These are phyloP conservation scores for Fragum fragum DNA, from an alignment of 2,888 invertebrate species.

Conservation along the genomic window DNA sequence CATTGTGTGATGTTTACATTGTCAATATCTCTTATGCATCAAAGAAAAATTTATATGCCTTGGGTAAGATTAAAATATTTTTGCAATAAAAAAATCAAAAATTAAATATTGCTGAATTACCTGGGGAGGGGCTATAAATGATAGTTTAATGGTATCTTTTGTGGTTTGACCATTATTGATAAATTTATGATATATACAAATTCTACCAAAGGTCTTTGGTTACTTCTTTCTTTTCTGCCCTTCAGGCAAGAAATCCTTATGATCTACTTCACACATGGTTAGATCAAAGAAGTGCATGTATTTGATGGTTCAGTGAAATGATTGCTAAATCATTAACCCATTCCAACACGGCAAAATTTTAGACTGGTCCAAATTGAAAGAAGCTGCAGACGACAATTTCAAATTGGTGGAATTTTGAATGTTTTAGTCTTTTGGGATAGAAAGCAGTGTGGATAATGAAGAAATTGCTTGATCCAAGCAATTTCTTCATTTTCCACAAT, in stretches of 20 bases:
- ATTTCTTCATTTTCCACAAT: no score
- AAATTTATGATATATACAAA: constrained; percentile 15
- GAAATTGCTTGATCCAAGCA: no score
- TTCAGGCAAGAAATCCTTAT: not conserved
- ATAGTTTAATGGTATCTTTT: constrained; percentile 7
- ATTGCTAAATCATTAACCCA: constrained; percentile 21
- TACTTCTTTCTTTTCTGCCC: not conserved
- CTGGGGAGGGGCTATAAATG: constrained; percentile 15
- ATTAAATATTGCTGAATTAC: constrained; percentile 9
- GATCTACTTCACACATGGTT: constrained; percentile 1
- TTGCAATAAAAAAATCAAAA: constrained; percentile 21
- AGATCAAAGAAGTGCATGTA: constrained; percentile 11
- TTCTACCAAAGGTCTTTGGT: not conserved
- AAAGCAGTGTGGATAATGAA: no score
- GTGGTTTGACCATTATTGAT: constrained; percentile 10
- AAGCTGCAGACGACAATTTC: no score
- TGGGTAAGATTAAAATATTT: constrained; percentile 25
- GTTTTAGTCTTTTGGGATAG: no score
- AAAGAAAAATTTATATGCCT: constrained; percentile 15
- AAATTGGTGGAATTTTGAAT: no score
- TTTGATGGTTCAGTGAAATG: constrained; percentile 19
- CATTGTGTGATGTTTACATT: no score
- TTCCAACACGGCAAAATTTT: no score
- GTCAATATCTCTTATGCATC: not conserved
- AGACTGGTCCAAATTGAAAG: no score